Conservation (phyloP, 2,113 vertebrate genomes). For the Colaptes auratus region DNA sequence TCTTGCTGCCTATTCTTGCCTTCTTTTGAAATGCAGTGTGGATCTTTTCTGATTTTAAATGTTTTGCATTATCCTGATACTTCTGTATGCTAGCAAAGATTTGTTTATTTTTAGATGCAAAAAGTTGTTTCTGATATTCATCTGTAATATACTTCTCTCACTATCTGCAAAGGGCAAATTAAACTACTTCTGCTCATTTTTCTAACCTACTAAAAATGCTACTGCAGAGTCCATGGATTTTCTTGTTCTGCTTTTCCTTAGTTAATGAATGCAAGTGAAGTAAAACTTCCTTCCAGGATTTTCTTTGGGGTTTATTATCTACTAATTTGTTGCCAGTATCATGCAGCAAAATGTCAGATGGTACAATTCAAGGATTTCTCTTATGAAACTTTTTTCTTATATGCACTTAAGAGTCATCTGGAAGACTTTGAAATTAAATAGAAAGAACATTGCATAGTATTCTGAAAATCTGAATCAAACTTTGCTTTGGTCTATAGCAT, state of each 20-base stretch:
- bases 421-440: background rate
- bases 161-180: background rate
- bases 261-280: background rate
- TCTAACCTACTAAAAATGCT: background rate
- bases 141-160: background rate
- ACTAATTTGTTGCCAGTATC: background rate
- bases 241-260: background rate
- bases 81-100: background rate
- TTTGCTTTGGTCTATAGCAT: background rate
- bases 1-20: background rate
- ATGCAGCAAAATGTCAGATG: background rate
- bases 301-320: background rate
- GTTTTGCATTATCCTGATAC: background rate
- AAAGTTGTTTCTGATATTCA: background rate
- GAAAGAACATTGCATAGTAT: background rate
- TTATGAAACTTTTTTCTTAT: background rate
- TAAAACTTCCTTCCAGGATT: background rate
- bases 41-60: background rate
- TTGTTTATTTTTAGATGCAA: background rate
- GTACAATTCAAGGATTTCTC: background rate
- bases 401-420: background rate
- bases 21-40: background rate
- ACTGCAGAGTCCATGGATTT: background rate
- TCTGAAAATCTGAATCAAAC: background rate
- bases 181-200: background rate